Conservation (phyloP, 2,797 vertebrate genomes). For the Hyperoplus lanceolatus region DNA sequence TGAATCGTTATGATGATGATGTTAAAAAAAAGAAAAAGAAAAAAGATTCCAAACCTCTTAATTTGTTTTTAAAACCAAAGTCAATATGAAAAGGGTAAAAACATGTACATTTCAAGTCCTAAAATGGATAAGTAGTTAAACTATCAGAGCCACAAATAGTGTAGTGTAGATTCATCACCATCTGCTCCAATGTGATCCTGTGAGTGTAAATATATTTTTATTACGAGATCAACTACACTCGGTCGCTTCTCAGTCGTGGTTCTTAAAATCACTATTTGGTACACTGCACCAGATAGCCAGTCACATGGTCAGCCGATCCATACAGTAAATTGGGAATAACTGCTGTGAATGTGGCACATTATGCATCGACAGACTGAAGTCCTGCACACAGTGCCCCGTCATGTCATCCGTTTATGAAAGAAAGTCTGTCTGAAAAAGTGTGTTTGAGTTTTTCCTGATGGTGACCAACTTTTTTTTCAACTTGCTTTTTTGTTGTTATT, state of each 20-base stretch:
- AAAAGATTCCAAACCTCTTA: constrained; percentile 52
- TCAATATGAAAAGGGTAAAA: constrained; percentile 38
- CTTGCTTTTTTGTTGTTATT: constrained; percentile 5
- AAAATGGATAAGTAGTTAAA: constrained; percentile 32
- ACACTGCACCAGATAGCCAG: constrained; percentile 20
- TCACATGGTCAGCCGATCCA: constrained; percentile 22
- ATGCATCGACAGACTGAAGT: constrained; percentile 44
- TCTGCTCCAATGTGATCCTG: constrained; percentile 27
- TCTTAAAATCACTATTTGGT: constrained; percentile 12
- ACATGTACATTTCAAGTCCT: constrained; percentile 43
- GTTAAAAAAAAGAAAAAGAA: neutral
- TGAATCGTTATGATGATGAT: constrained; percentile 57
- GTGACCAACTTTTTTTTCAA: constrained; percentile 1
- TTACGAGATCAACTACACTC: constrained; percentile 5
- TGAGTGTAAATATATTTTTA: constrained; percentile 34
- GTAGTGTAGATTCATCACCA: neutral
- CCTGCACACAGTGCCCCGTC: constrained; percentile 38
- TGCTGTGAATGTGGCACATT: constrained; percentile 51
- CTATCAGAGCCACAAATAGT: constrained; percentile 28
- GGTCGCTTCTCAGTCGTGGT: constrained; percentile 19
- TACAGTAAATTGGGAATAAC: constrained; percentile 24
- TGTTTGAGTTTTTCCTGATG: constrained; percentile 1
- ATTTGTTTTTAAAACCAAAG: constrained; percentile 74
- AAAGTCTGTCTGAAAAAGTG: constrained; percentile 22
- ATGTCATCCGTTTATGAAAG: constrained; percentile 27